Conservation (phyloP, 2,113 vertebrate species). For the Numida meleagris region DNA sequence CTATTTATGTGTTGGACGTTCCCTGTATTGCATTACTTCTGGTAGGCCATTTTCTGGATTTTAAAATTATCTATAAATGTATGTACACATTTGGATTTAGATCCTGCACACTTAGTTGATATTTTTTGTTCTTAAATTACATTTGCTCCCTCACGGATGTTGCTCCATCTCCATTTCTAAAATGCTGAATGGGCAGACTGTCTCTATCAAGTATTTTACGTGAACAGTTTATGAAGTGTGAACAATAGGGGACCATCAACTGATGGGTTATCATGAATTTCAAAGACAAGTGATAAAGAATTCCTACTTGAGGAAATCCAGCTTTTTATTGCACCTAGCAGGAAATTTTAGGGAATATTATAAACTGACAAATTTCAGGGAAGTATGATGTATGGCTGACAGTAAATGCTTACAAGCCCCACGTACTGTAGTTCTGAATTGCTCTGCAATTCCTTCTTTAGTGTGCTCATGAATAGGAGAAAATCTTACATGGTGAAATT, state of each 20-base stretch:
- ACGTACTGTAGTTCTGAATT: background rate
- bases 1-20: background rate
- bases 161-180: background rate
- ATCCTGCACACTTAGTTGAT: background rate
- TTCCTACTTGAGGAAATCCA: background rate
- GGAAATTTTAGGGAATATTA: slow-evolving; percentile 17
- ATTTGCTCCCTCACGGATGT: background rate
- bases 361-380: background rate
- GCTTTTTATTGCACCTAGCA: background rate
- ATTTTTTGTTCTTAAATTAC: background rate
- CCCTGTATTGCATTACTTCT: background rate
- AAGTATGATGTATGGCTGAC: background rate
- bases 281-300: background rate
- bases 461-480: background rate
- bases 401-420: background rate
- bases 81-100: background rate
- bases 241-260: background rate
- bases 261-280: background rate
- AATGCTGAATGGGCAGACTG: background rate
- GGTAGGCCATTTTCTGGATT: background rate
- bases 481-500: background rate
- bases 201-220: slow-evolving; percentile 11
- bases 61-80: background rate
- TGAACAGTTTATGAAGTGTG: background rate
- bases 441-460: background rate